A percentile compares a stretch with the other conserved stretches of the same genome.
phyloP scores from a whole-genome alignment of 2,888 invertebrate species.

The Xanthia icteritia region DNA sequence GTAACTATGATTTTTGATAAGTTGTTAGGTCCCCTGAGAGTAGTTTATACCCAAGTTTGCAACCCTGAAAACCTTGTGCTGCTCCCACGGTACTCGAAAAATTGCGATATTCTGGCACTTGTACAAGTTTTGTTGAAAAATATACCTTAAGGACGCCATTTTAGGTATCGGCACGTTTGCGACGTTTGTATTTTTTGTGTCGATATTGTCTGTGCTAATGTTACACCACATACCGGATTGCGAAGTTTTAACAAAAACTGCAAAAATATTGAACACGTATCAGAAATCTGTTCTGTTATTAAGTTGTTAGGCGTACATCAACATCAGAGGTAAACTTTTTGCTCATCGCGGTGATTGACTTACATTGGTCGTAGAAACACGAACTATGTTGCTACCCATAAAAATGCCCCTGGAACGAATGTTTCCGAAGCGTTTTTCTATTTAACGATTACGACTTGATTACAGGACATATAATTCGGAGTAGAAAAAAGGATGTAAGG shows the following conservation, averaged over 20 bases:
- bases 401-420: slow-evolving; percentile 61
- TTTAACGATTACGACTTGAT: slow-evolving; percentile 66
- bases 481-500: slow-evolving; percentile 56
- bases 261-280: slow-evolving; percentile 49
- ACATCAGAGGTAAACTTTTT: slow-evolving; percentile 59
- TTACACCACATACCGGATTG: slow-evolving; percentile 12
- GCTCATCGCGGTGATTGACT: slow-evolving; percentile 59
- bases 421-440: slow-evolving; percentile 55
- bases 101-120: too few relatives aligned
- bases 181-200: too few relatives aligned
- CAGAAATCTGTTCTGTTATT: slow-evolving; percentile 55
- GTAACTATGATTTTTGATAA: too few relatives aligned
- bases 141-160: too few relatives aligned
- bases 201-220: neutral
- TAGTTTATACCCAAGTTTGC: too few relatives aligned
- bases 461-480: slow-evolving; percentile 60
- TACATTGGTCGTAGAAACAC: slow-evolving; percentile 56
- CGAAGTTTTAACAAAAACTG: slow-evolving; percentile 41
- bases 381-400: slow-evolving; percentile 63
- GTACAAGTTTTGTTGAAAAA: too few relatives aligned
- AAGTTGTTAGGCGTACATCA: slow-evolving; percentile 55
- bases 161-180: too few relatives aligned
- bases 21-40: too few relatives aligned
- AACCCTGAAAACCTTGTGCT: too few relatives aligned
- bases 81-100: too few relatives aligned